phyloP scores from a whole-genome alignment of 2,888 invertebrate species.

The Hypolimnas misippus region DNA sequence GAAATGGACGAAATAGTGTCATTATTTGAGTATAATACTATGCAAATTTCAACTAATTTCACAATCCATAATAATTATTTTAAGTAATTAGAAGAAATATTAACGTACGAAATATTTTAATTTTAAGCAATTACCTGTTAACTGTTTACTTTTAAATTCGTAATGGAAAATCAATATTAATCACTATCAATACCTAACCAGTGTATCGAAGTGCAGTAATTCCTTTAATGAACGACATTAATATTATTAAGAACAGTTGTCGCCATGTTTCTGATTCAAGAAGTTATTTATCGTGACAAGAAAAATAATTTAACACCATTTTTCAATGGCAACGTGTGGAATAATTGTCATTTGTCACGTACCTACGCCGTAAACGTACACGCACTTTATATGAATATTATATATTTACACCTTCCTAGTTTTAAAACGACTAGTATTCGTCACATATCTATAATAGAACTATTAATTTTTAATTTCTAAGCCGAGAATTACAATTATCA shows the following conservation, averaged over 20 bases:
- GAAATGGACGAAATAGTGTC: not conserved
- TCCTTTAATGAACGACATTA: slow-evolving; percentile 4
- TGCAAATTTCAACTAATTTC: not conserved
- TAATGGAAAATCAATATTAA: not conserved
- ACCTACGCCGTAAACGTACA: slow-evolving; percentile 2
- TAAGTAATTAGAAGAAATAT: no score
- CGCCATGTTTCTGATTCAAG: slow-evolving; percentile 24
- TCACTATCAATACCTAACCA: not conserved
- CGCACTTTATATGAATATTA: slow-evolving; percentile 15
- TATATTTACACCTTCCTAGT: slow-evolving; percentile 10
- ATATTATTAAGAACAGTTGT: slow-evolving; percentile 31
- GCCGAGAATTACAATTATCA: no score
- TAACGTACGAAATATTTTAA: no score
- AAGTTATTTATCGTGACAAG: slow-evolving; percentile 28
- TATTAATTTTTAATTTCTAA: not conserved
- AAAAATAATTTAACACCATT: slow-evolving; percentile 33
- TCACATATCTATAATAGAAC: not conserved
- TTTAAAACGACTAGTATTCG: not conserved
- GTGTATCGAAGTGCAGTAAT: not conserved
- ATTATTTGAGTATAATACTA: not conserved
- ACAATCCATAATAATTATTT: not conserved
- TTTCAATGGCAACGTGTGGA: slow-evolving; percentile 26
- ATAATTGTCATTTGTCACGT: slow-evolving; percentile 35
- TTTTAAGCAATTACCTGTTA: no score
- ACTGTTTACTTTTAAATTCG: no score